A percentile compares a stretch with the other conserved stretches of the same genome.
Evolutionary conservation across 1,140 invertebrate species (phyloP).

Genomic region (Lerema accius): DNA sequence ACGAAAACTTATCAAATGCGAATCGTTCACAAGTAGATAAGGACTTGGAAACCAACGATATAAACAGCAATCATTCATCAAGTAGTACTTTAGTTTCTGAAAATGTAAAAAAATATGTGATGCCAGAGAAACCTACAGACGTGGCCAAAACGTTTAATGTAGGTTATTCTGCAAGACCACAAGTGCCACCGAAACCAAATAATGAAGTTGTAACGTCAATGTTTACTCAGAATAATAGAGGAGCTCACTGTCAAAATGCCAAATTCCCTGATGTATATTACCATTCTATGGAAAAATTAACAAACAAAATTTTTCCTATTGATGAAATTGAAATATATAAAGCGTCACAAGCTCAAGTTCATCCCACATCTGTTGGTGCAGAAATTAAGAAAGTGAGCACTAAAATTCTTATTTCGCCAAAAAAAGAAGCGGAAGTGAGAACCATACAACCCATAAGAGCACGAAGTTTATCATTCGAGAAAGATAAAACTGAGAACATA

Average conservation of each 20-base stretch:
- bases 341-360: slow-evolving; percentile 55
- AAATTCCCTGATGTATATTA: slow-evolving; percentile 72
- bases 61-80: slow-evolving; percentile 62
- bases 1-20: slow-evolving; percentile 65
- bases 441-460: slow-evolving; percentile 74
- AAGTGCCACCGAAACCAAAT: slow-evolving; percentile 67
- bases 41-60: slow-evolving; percentile 40
- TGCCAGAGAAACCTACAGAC: slow-evolving; percentile 26
- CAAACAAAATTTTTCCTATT: slow-evolving; percentile 58
- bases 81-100: slow-evolving; percentile 73
- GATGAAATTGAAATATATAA: slow-evolving; percentile 70
- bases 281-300: slow-evolving; percentile 69
- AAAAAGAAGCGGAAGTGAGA: slow-evolving; percentile 77
- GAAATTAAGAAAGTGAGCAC: slow-evolving; percentile 79
- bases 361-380: slow-evolving; percentile 73
- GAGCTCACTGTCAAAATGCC: slow-evolving; percentile 13
- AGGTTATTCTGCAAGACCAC: slow-evolving; percentile 58
- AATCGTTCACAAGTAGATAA: slow-evolving; percentile 42
- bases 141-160: slow-evolving; percentile 31
- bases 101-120: slow-evolving; percentile 49
- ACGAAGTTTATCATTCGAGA: slow-evolving; percentile 70
- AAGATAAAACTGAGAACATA: slow-evolving; percentile 37
- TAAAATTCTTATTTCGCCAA: slow-evolving; percentile 76
- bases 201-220: slow-evolving; percentile 46
- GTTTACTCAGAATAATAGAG: slow-evolving; percentile 31